Evolutionary conservation across 64 coral and sea anemone species (phyloP).

Genomic region (Porites lutea): DNA sequence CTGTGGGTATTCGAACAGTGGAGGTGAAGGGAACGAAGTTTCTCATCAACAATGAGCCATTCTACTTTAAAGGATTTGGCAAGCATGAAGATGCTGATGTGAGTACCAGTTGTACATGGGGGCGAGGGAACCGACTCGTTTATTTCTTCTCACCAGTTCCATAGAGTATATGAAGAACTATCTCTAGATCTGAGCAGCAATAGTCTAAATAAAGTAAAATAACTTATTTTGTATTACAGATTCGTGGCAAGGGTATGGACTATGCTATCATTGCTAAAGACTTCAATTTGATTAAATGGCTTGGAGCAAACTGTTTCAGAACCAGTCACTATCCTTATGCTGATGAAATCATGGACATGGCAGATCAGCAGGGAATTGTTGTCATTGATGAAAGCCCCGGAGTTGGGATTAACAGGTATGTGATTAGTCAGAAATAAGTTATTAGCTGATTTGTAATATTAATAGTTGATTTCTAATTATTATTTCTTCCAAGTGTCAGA

Average conservation of each 20-base stretch:
- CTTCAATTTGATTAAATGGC: constrained; percentile 95
- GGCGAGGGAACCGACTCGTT: no score
- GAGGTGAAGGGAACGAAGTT: constrained; percentile 81
- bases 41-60: constrained; percentile 93
- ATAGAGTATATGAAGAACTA: no score
- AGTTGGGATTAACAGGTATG: constrained; percentile 83
- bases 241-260: constrained; percentile 98
- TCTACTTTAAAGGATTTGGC: constrained; percentile 99
- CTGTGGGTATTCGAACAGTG: constrained; percentile 94
- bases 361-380: constrained; percentile 91
- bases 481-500: no score
- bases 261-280: constrained; percentile 89
- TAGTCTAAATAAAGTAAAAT: no score
- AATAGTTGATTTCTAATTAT: no score
- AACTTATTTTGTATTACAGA: constrained; percentile 15
- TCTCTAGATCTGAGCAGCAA: no score
- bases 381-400: constrained; percentile 97
- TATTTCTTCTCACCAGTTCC: no score
- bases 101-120: constrained; percentile 3
- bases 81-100: constrained; percentile 99
- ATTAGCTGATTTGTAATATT: no score
- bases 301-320: constrained; percentile 91
- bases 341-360: constrained; percentile 99
- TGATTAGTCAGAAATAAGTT: neutral
- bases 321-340: constrained; percentile 99